A percentile compares a stretch with the other conserved stretches of the same genome.
These are phyloP conservation scores for Ephialtes manifestator DNA, from an alignment of 2,888 invertebrate species.

Conservation along the genomic window DNA sequence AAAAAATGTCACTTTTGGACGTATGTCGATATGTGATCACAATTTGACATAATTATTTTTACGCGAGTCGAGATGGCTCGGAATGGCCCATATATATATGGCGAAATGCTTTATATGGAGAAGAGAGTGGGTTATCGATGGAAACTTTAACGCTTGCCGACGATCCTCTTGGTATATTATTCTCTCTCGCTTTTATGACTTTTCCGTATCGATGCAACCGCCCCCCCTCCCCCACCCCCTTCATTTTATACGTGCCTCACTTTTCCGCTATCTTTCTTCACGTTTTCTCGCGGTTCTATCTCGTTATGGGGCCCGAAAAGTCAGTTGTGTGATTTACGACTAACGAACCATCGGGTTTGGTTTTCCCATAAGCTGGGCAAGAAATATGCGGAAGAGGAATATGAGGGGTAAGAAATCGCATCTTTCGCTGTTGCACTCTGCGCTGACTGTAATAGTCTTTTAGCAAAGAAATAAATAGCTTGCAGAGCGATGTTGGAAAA, in stretches of 20 bases:
- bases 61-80: neutral
- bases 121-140: conserved; percentile 58
- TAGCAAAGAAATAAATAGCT: conserved; percentile 1
- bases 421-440: conserved; percentile 44
- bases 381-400: conserved; percentile 43
- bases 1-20: too few relatives aligned
- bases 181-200: conserved; percentile 54
- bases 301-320: conserved; percentile 64
- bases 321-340: conserved; percentile 68
- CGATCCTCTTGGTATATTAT: conserved; percentile 25
- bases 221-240: neutral
- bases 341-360: conserved; percentile 61
- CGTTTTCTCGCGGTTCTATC: conserved; percentile 31
- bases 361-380: conserved; percentile 32
- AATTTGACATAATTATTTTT: too few relatives aligned
- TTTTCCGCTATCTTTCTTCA: conserved; percentile 20
- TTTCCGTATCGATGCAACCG: conserved; percentile 63
- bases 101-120: neutral
- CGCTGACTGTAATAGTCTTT: conserved; percentile 60
- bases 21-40: too few relatives aligned
- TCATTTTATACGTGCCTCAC: conserved; percentile 1
- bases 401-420: conserved; percentile 44
- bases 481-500: neutral
- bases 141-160: conserved; percentile 62
- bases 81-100: neutral